Percentiles rank a stretch among this genome's conserved stretches.
phyloP scores from a whole-genome alignment of 2,113 vertebrate genomes.

The Acanthochromis polyacanthus region DNA sequence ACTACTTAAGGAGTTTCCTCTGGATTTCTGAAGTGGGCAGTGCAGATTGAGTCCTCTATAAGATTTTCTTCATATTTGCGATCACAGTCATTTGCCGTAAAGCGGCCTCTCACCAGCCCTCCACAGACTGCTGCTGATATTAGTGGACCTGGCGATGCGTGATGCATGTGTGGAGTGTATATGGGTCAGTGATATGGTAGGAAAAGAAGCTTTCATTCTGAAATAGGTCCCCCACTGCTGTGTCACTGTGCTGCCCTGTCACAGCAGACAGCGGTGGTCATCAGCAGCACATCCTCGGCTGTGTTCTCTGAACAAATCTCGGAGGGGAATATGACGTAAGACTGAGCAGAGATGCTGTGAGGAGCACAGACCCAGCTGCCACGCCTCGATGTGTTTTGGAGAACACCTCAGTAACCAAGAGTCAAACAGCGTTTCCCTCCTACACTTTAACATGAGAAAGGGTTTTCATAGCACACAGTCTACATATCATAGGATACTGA shows the following conservation, averaged over 20 bases:
- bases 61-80: not conserved
- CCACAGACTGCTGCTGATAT: conserved; percentile 18
- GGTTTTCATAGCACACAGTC: too few species aligned
- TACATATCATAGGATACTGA: too few species aligned
- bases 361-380: conserved; percentile 28
- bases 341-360: not conserved
- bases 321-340: conserved; percentile 31
- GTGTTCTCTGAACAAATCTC: conserved; percentile 16
- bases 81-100: conserved; percentile 8
- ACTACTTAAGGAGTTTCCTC: not conserved
- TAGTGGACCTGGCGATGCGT: conserved; percentile 15
- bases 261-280: conserved; percentile 33
- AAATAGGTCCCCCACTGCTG: conserved; percentile 40
- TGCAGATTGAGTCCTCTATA: not conserved
- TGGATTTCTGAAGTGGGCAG: not conserved
- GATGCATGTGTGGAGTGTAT: conserved; percentile 33
- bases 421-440: not conserved
- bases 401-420: not conserved
- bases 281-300: conserved; percentile 12
- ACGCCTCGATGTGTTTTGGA: conserved; percentile 6
- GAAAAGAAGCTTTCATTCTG: conserved; percentile 60
- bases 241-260: conserved; percentile 43
- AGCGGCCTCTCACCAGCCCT: not conserved
- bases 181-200: conserved; percentile 63
- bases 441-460: not conserved